phyloP scores from a whole-genome alignment of 2,113 vertebrate species.

The Pao palembangensis region DNA sequence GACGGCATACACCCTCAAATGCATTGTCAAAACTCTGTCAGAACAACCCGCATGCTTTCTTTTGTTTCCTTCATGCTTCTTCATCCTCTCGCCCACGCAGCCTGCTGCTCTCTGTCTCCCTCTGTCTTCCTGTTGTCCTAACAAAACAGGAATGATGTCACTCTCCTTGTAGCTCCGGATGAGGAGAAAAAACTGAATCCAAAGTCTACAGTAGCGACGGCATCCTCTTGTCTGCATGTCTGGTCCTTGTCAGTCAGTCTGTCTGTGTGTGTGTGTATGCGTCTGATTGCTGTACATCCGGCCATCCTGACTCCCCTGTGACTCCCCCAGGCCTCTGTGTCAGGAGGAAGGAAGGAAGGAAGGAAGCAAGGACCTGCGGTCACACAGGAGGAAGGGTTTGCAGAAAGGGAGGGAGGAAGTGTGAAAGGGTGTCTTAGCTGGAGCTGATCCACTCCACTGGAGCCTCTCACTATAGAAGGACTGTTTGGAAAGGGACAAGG shows the following conservation, averaged over 20 bases:
- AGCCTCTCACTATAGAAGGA: conserved; percentile 60
- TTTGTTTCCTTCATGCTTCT: conserved; percentile 8
- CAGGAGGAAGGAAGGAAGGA: conserved; percentile 67
- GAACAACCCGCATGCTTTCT: conserved; percentile 16
- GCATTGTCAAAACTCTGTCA: background rate
- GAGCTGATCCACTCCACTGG: conserved; percentile 63
- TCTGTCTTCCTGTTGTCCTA: conserved; percentile 54
- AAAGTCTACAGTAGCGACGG: conserved; percentile 58
- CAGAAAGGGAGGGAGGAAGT: conserved; percentile 67
- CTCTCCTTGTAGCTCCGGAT: conserved; percentile 44
- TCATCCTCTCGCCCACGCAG: conserved; percentile 12
- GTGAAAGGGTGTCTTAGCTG: conserved; percentile 70
- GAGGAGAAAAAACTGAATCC: conserved; percentile 43
- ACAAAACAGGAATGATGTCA: conserved; percentile 68
- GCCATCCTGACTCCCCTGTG: conserved; percentile 58
- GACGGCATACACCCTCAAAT: background rate
- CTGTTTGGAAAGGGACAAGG: conserved; percentile 64
- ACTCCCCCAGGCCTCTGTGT: conserved; percentile 63
- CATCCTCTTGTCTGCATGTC: conserved; percentile 53
- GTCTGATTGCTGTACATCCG: conserved; percentile 63
- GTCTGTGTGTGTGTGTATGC: conserved; percentile 14
- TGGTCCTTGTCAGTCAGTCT: conserved; percentile 48
- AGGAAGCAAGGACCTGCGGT: conserved; percentile 61
- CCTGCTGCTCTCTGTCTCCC: conserved; percentile 6
- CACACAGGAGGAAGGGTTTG: conserved; percentile 59